A percentile compares a stretch with the other conserved stretches of the same genome.
These are phyloP conservation scores for Leptinotarsa lineolata DNA, from an alignment of 1,140 invertebrate species.

Conservation along the genomic window DNA sequence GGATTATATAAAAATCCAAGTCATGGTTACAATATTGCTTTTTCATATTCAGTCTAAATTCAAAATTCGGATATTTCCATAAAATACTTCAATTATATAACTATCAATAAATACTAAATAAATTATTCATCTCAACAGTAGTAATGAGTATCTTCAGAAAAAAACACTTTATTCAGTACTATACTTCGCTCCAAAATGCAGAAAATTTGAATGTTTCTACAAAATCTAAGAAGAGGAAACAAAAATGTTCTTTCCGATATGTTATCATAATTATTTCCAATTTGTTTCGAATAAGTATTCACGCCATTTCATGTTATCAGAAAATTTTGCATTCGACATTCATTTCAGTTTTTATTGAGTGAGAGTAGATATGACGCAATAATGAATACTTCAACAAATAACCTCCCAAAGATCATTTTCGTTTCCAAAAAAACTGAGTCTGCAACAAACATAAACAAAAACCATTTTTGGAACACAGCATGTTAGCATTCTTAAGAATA, in stretches of 20 bases:
- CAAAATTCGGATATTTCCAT: constrained; percentile 46
- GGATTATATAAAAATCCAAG: constrained; percentile 32
- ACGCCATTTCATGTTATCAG: no score
- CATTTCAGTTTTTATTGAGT: no score
- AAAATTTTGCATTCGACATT: no score
- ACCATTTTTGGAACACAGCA: constrained; percentile 30
- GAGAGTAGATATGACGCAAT: no score
- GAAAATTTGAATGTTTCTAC: constrained; percentile 26
- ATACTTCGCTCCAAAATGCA: constrained; percentile 31
- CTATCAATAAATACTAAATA: constrained; percentile 45
- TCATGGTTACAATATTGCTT: constrained; percentile 44
- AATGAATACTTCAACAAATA: no score
- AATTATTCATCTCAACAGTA: constrained; percentile 41
- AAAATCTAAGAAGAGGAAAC: constrained; percentile 26
- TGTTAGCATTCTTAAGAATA: constrained; percentile 25
- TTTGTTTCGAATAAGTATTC: no score
- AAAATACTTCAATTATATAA: constrained; percentile 39
- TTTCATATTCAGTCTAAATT: constrained; percentile 46
- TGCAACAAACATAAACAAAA: constrained; percentile 27
- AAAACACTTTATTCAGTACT: constrained; percentile 36
- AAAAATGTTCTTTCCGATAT: constrained; percentile 19
- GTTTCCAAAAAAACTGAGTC: constrained; percentile 22
- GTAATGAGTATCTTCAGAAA: constrained; percentile 45
- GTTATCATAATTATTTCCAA: neutral
- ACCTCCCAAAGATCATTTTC: constrained; percentile 23